phyloP scores from a whole-genome alignment of 2,113 vertebrate genomes.

The Campylorhamphus procurvoides region DNA sequence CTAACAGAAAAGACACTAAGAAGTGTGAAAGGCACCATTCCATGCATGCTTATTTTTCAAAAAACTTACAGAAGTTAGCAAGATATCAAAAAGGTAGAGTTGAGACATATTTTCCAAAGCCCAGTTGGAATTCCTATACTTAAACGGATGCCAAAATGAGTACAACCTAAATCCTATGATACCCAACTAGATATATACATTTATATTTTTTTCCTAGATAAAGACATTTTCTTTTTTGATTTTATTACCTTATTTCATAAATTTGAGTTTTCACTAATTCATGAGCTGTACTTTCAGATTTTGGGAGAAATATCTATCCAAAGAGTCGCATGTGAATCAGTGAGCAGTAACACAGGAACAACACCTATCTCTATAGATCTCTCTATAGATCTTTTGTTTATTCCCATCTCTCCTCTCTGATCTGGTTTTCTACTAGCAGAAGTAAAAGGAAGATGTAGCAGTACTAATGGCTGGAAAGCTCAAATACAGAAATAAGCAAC shows the following conservation, averaged over 20 bases:
- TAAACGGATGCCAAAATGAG: background rate
- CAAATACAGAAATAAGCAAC: background rate
- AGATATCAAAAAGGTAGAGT: background rate
- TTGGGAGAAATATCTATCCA: background rate
- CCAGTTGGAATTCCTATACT: background rate
- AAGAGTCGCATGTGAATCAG: accelerated
- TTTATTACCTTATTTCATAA: background rate
- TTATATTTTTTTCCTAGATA: background rate
- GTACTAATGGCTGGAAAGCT: background rate
- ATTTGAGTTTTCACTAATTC: background rate
- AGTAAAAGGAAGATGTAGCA: background rate
- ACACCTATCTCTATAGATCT: background rate
- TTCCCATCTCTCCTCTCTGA: background rate
- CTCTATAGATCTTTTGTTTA: background rate
- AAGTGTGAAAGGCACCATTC: background rate
- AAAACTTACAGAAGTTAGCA: background rate
- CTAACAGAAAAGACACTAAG: background rate
- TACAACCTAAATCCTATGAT: background rate
- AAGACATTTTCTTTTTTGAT: background rate
- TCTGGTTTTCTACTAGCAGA: background rate
- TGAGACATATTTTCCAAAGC: background rate
- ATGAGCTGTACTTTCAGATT: background rate
- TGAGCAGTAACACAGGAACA: background rate
- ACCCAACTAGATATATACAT: background rate
- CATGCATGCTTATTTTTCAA: background rate